These are phyloP conservation scores for Pelochelys cantorii DNA, from an alignment of 2,797 vertebrate species.

Conservation along the genomic window DNA sequence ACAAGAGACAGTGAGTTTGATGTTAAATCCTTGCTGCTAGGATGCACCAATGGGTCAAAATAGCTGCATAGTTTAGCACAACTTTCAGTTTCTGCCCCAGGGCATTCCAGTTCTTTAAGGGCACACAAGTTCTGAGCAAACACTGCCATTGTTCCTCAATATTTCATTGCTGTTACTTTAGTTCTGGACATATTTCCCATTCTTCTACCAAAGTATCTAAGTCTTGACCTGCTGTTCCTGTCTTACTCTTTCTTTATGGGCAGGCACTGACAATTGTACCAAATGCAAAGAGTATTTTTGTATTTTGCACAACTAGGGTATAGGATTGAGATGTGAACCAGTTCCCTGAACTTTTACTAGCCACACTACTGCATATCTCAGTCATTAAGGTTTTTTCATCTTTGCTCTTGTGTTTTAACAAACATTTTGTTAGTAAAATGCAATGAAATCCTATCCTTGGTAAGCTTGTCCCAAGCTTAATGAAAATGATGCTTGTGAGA, in stretches of 20 bases:
- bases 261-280: background rate
- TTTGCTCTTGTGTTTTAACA: background rate
- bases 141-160: background rate
- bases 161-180: background rate
- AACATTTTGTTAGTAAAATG: background rate
- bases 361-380: background rate
- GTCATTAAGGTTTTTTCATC: background rate
- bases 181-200: background rate
- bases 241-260: background rate
- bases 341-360: background rate
- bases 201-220: conserved; percentile 3
- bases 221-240: conserved; percentile 4
- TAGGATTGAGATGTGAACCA: background rate
- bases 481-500: rapidly evolving
- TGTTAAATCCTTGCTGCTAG: background rate
- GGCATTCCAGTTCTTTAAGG: background rate
- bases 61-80: background rate
- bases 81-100: background rate
- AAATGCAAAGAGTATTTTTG: background rate
- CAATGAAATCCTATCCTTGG: background rate
- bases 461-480: background rate
- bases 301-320: background rate
- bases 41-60: background rate
- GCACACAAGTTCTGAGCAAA: conserved; percentile 11
- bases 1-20: background rate